A percentile compares a stretch with the other conserved stretches of the same genome.
phyloP scores from a whole-genome alignment of 1,140 invertebrate genomes.

The Formica selysi region DNA sequence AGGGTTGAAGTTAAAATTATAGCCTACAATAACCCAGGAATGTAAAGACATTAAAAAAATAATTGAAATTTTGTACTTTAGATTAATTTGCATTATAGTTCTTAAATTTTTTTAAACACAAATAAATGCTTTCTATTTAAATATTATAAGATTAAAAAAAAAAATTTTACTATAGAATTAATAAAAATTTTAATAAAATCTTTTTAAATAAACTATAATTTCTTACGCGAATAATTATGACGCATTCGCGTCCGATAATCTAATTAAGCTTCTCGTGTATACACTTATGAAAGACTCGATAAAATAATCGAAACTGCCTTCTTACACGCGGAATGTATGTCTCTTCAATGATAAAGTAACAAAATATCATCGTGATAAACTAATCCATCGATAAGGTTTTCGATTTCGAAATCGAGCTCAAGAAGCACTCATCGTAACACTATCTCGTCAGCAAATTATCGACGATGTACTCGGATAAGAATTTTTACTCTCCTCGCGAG shows the following conservation, averaged over 20 bases:
- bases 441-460: constrained; percentile 35
- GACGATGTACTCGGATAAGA: constrained; percentile 6
- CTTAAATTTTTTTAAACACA: neutral
- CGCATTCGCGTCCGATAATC: neutral
- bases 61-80: neutral
- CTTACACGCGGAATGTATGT: neutral
- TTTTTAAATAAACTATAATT: neutral
- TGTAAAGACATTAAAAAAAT: neutral
- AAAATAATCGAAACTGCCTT: constrained; percentile 3
- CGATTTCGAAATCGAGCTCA: constrained; percentile 29
- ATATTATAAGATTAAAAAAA: neutral
- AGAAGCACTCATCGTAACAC: constrained; percentile 11
- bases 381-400: constrained; percentile 40
- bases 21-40: neutral
- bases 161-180: neutral
- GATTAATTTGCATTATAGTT: neutral
- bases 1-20: neutral
- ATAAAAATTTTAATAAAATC: neutral
- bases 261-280: neutral
- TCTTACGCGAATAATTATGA: neutral
- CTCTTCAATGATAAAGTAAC: constrained; percentile 32
- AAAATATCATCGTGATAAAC: constrained; percentile 28
- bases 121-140: neutral
- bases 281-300: neutral
- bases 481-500: constrained; percentile 2